Conservation (phyloP, 1,140 invertebrate genomes). For the Trachelipus rathkii region DNA sequence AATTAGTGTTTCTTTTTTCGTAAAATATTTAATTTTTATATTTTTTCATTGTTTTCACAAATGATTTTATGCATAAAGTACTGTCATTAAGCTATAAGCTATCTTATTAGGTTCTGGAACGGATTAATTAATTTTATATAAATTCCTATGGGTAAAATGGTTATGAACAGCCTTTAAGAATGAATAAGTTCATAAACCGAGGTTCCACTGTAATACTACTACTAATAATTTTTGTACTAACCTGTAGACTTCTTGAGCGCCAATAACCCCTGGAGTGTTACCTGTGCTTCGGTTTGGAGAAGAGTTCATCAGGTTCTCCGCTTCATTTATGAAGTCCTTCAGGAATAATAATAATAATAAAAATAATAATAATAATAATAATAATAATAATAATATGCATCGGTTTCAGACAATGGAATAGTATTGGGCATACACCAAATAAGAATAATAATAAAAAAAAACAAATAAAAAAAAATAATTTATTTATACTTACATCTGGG, state of each 20-base stretch:
- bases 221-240: conserved; percentile 50
- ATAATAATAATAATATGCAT: no score
- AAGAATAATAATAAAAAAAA: no score
- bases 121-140: not conserved
- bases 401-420: no score
- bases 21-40: not conserved
- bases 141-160: no score
- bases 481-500: conserved; percentile 40
- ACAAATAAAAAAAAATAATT: no score
- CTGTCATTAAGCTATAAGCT: not conserved
- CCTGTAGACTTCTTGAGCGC: conserved; percentile 88
- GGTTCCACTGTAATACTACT: not conserved
- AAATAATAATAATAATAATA: no score
- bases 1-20: no score
- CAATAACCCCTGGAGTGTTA: conserved; percentile 82
- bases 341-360: conserved; percentile 46
- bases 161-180: not conserved
- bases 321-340: conserved; percentile 74
- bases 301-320: conserved; percentile 66
- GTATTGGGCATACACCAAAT: no score
- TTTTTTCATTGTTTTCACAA: not conserved
- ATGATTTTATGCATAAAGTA: not conserved
- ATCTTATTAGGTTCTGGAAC: not conserved
- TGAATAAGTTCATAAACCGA: not conserved
- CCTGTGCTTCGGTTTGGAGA: conserved; percentile 55